Base-by-base conservation (phyloP, 53 echinoderm and acorn worm species). In the Stichopus horrens region DNA sequence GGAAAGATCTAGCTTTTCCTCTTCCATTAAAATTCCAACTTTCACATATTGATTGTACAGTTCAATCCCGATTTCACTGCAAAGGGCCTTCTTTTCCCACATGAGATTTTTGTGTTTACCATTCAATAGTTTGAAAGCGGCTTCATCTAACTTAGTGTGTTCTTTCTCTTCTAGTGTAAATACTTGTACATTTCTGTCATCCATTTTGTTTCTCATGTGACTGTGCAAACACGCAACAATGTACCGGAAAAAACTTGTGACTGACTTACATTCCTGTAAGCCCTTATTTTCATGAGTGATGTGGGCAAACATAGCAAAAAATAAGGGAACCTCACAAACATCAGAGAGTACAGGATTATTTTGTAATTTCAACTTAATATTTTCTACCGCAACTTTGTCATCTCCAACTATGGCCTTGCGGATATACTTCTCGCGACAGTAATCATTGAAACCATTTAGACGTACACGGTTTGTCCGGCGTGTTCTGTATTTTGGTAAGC, bases 121-220 rank as follows among this genome's bases (percentile, higher is more conserved):
- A 1, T 8, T 75, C 14, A 75, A 23, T 16, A 8, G 16, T 20
- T 75, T 20, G 19, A 75, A 75, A 75, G 75, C 75, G 19, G 19
- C 23, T 75, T 75, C 19, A n/a, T 75, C 19, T 21, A 75, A 23
- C 23, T 7, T n/a, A 21, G 8, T 4, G 75, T 75, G 75, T 5
- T 75, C 23, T 75, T 21, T 23, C n/a, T 68, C 68, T 21, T 75
- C 23, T 5, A 75, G 8, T 21, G 11, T n/a, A 20, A 20, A 75
- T 10, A 8, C 19, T 75, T 4, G 21, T 16, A 75, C 75, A 23
- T 75, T 75, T 2, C 19, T n/a, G 4, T 75, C 75, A 8, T 75
- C 23, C 75, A 75, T 75, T 75, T 75, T 75, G 23, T 75, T 75
- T n/a, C 23, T 75, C 75, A 75, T 75, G 23, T 75, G 75, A 5